These are phyloP conservation scores for Pomacea maculata DNA, from an alignment of 1,140 invertebrate species.

Conservation along the genomic window DNA sequence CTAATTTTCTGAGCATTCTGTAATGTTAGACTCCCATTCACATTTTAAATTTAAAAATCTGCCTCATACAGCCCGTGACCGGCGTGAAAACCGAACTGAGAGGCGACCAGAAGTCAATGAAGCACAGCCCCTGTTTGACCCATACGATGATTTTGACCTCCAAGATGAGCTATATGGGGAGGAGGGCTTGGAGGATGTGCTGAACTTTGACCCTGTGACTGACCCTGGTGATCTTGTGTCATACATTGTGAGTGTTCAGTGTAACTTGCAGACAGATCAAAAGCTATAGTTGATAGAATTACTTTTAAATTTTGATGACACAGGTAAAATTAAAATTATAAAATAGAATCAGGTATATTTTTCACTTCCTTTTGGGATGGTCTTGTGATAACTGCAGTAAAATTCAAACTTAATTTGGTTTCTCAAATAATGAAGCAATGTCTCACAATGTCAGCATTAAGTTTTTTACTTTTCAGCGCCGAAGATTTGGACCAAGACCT, in stretches of 20 bases:
- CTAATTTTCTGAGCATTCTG: too few species aligned
- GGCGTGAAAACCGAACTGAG: constrained; percentile 33
- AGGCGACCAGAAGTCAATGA: constrained; percentile 36
- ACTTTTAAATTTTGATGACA: too few species aligned
- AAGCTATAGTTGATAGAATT: too few species aligned
- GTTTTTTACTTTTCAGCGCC: constrained; percentile 34
- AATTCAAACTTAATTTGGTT: too few species aligned
- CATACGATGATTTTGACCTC: constrained; percentile 54
- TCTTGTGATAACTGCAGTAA: too few species aligned
- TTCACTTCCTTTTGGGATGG: too few species aligned
- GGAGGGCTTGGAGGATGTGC: constrained; percentile 48
- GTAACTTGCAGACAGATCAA: too few species aligned
- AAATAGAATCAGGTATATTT: too few species aligned
- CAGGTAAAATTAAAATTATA: too few species aligned
- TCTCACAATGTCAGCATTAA: not conserved
- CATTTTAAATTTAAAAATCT: not conserved
- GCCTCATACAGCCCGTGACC: constrained; percentile 22
- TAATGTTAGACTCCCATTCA: not conserved
- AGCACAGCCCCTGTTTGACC: constrained; percentile 47
- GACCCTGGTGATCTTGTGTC: constrained; percentile 37
- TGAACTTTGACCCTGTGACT: constrained; percentile 39
- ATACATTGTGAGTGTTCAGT: constrained; percentile 27
- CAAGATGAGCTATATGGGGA: constrained; percentile 53
- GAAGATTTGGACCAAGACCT: constrained; percentile 43
- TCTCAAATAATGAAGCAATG: too few species aligned